These are phyloP conservation scores for Eupithecia exiguata DNA, from an alignment of 2,888 invertebrate genomes.

Conservation along the genomic window DNA sequence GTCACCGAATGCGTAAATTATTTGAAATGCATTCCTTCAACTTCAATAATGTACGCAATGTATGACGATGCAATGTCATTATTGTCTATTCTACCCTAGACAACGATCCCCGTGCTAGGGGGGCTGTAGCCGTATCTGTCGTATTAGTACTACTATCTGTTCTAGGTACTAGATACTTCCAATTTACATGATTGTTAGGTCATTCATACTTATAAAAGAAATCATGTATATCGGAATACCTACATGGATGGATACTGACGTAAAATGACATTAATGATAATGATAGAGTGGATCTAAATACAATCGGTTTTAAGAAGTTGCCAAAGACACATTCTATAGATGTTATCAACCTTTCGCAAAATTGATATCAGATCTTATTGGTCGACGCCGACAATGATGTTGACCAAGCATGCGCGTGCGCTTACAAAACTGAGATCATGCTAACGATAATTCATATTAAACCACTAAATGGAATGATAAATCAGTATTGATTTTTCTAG, in stretches of 20 bases:
- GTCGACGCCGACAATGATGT: not conserved
- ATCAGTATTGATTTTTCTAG: not conserved
- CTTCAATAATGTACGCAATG: too few relatives aligned
- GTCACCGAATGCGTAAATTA: too few relatives aligned
- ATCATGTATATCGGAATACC: not conserved
- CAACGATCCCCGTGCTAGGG: too few relatives aligned
- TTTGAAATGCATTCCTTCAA: too few relatives aligned
- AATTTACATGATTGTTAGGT: too few relatives aligned
- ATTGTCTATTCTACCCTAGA: too few relatives aligned
- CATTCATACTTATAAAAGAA: not conserved
- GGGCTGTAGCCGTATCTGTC: too few relatives aligned
- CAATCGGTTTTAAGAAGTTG: not conserved
- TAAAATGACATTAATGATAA: not conserved
- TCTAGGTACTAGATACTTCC: too few relatives aligned
- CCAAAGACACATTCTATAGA: not conserved
- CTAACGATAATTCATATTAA: slow-evolving; percentile 1
- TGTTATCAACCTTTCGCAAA: slow-evolving; percentile 10
- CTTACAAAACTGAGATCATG: slow-evolving; percentile 16
- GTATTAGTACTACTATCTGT: too few relatives aligned
- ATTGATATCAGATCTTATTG: not conserved
- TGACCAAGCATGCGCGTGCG: not conserved
- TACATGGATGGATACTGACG: not conserved
- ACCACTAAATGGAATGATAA: not conserved
- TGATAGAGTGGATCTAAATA: not conserved
- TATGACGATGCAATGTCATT: too few relatives aligned